Percentiles rank a stretch among this genome's conserved stretches.
Evolutionary conservation across 2,113 vertebrate genomes (phyloP).

Genomic region (Trogon melanurus): DNA sequence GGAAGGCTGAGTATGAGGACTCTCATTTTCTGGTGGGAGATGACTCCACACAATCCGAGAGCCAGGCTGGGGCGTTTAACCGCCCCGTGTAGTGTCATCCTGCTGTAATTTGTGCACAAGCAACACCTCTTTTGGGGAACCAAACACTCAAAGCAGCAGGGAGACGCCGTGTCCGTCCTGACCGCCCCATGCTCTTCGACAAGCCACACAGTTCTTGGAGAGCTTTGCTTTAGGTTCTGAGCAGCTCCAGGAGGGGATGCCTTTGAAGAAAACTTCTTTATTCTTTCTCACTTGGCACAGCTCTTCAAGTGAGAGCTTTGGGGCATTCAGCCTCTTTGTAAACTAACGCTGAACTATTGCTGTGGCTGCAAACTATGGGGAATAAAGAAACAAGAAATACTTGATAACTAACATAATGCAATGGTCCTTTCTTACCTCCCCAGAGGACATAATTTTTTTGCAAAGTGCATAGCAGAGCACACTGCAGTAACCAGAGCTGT

Average conservation of each 20-base stretch:
- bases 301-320: neutral
- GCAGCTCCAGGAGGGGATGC: neutral
- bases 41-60: neutral
- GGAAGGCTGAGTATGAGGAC: neutral
- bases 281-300: neutral
- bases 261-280: neutral
- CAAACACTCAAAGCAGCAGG: neutral
- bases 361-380: neutral
- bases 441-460: neutral
- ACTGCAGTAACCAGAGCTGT: neutral
- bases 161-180: rapidly evolving
- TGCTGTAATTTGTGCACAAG: neutral
- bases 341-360: neutral
- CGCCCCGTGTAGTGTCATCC: rapidly evolving
- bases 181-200: neutral
- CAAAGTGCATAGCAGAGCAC: neutral
- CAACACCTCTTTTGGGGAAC: neutral
- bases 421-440: neutral
- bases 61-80: neutral
- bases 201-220: neutral
- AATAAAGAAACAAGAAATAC: conserved; percentile 27
- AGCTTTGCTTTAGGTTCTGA: neutral
- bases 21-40: neutral
- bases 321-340: neutral
- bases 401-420: neutral